Base-by-base conservation (phyloP, 2,113 vertebrate species). In the Plestiodon gilberti region DNA sequence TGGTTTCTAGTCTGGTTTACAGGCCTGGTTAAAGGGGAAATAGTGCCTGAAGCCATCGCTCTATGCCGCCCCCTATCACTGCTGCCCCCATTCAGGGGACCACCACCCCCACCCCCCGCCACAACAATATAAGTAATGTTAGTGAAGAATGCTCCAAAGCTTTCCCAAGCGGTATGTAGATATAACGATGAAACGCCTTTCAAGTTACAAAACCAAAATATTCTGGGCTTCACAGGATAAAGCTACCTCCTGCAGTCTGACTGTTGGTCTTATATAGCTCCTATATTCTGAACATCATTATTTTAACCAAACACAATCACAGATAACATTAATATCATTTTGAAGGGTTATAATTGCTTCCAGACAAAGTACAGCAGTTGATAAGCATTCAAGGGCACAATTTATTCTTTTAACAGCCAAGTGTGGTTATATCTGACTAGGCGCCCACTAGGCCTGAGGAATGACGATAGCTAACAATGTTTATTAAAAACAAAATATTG, bases 161-260 rank as follows among this genome's bases (percentile, higher is more conserved):
- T 33, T 70, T 70, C 69, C 30, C 40, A 35, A 9, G 25, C 6
- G 17, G 25, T 43, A 52, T 35, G 33, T 55, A 40, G 38, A 13
- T 59, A 8, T 40, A 23, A 22, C 59, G 35, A 57, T 43, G 38
- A 2, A 23, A 38, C 55, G 55, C 2, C 38, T n/a, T 65, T 20
- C 70, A 88, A 89, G 48, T 85, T 86, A 91, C 84, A 92, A 94
- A 69, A 92, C 89, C 90, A 93, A 93, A 92, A 93, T 78, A 59
- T 70, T 43, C 17, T 0, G 1, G 85, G 57, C 89, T 89, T 91
- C 89, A 89, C 69, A 83, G 25, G 78, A 74, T 61, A 62, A 65
- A 94, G 62, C 93, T 93, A 95, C 93, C 93, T 94, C 94, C 87
- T 90, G 78, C 43, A 73, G 57, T 62, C 67, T 73, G 67, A 79